phyloP scores from a whole-genome alignment of 2,888 invertebrate genomes.

The Nomada hirtipes region DNA sequence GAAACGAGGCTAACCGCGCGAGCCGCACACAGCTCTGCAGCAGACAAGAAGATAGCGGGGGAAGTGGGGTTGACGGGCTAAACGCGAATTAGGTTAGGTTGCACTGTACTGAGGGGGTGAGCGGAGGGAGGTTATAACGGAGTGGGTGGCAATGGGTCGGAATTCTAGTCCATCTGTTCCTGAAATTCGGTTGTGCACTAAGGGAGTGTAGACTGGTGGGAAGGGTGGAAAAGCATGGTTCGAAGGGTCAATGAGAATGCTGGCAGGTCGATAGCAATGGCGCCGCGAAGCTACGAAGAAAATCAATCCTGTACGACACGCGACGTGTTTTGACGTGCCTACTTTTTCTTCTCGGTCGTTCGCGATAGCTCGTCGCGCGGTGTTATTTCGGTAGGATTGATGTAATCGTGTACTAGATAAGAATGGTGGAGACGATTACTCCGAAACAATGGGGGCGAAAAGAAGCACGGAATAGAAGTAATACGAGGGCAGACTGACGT shows the following conservation, averaged over 20 bases:
- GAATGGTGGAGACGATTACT: background rate
- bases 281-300: constrained; percentile 80
- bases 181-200: constrained; percentile 6
- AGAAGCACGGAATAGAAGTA: constrained; percentile 13
- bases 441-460: constrained; percentile 6
- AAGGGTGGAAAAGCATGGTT: constrained; percentile 69
- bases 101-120: background rate
- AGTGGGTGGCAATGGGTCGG: background rate
- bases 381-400: background rate
- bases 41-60: constrained; percentile 65
- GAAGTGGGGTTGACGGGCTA: constrained; percentile 59
- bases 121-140: background rate
- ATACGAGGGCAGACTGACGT: constrained; percentile 58
- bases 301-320: constrained; percentile 80
- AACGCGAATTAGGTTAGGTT: constrained; percentile 62
- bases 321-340: constrained; percentile 78
- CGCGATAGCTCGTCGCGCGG: background rate
- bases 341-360: constrained; percentile 11
- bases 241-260: constrained; percentile 67
- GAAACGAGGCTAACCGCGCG: constrained; percentile 71
- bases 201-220: background rate
- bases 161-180: background rate
- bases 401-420: background rate
- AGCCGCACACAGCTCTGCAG: constrained; percentile 57
- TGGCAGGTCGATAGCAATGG: constrained; percentile 82